Conservation (phyloP, 2,797 vertebrate species). For the Xyrichtys novacula region DNA sequence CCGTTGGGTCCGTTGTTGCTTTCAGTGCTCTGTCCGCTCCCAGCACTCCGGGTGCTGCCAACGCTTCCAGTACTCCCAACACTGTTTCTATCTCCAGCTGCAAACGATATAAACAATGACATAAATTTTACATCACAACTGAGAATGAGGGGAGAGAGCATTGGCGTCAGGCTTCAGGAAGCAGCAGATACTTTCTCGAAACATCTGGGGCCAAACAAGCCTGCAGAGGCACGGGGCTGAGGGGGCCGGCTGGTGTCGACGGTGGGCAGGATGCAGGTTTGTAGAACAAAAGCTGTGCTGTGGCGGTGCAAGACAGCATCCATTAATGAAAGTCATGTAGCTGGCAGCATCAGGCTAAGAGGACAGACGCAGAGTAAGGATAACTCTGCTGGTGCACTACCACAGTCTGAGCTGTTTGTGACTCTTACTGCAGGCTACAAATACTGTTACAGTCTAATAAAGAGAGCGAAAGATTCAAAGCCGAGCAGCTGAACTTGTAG, state of each 20-base stretch:
- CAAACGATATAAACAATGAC: not conserved
- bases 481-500: not conserved
- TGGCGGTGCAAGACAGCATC: conserved; percentile 33
- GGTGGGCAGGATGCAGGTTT: conserved; percentile 25
- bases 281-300: conserved; percentile 45
- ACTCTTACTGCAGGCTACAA: not conserved
- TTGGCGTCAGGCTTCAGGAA: conserved; percentile 9
- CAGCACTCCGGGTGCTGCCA: conserved; percentile 94
- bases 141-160: fast-evolving
- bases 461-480: not conserved
- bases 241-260: not conserved
- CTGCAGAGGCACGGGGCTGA: not conserved
- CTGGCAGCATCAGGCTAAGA: conserved; percentile 11
- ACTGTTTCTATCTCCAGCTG: conserved; percentile 93
- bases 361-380: not conserved
- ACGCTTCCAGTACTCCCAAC: conserved; percentile 95
- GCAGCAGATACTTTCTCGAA: conserved; percentile 24
- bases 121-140: not conserved
- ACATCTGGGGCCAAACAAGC: not conserved
- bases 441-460: not conserved
- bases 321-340: conserved; percentile 23
- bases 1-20: conserved; percentile 84
- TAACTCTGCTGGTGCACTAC: not conserved
- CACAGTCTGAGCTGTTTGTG: not conserved
- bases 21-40: conserved; percentile 96